Base-by-base conservation (phyloP, 2,888 invertebrate genomes). In the Conops quadrifasciatus region DNA sequence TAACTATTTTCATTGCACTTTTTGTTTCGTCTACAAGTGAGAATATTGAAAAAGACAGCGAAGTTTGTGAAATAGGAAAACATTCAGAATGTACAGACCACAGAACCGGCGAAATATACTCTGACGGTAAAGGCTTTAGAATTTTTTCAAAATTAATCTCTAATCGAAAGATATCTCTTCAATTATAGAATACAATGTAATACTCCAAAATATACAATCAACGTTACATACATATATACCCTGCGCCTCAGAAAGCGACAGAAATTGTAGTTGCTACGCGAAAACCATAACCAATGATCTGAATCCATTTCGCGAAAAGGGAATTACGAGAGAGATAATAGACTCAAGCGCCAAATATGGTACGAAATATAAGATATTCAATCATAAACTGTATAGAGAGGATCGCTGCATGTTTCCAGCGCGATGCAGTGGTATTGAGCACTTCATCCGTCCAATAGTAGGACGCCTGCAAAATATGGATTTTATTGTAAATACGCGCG, bases 371-470 rank as follows among this genome's bases (percentile, higher is more conserved):
- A 93, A 97, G 88, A 92, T 98, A 74, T 91, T 95, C 73, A 86
- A 91, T 78, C 91, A 94, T 65, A 89, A 89, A 77, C 84, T 98
- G 15, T 97, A 94, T 82, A 88, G 97, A 64, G 92, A 95, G 75
- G 89, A 89, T 69, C 90, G 91, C 56, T 98, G 97, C 80, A 93
- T 95, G 90, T 98, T 98, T 85, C 97, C 97, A 49, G 91, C 95
- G 16, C 89, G 98, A 77, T 98, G 97, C 86, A 88, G 91, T 73
- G 97, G 97, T 15, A 89, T 97, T 36, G 97, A 98, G 85, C 91
- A 97, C 84, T 98, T 97, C 82, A 84, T 98, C 24, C 85, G 90
- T 69, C 88, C 90, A 78, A 79, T 95, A 5, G 88, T 93, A 56
- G 83, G 89, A 7, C 89, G 91, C 74, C 83, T 97, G 67, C 91